Base-by-base conservation (phyloP, 2,113 vertebrate genomes). In the Chamaetylas fuelleborni region DNA sequence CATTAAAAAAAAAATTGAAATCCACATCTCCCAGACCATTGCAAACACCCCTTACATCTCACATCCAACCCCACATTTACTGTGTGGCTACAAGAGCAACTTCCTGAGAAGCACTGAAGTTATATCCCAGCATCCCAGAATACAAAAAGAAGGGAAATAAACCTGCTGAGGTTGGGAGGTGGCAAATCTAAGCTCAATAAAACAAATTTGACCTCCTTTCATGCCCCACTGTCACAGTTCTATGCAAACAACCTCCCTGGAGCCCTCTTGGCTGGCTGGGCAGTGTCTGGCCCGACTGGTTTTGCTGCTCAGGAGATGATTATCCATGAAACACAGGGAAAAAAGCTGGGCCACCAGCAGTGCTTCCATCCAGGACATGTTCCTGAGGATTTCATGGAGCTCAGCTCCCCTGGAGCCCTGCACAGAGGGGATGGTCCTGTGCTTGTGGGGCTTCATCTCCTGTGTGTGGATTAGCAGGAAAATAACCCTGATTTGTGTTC, bases 331-430 rank as follows among this genome's bases (percentile, higher is more conserved):
- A 13, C 5, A 0, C 11, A 12, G 33, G 42, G 1, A 2, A 3
- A 33, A 72, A 72, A 7, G 28, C 42, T 24, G n/a, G 31, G 69
- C 11, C n/a, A 38, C 4, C 2, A 11, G 29, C 17, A 8, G 57
- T 8, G 53, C 56, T 40, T 42, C 8, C 60, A 62, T 69, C 33
- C 33, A 18, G 61, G 53, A 48, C 0, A 0, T 16, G 5, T 14
- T 48, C 47, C 29, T 9, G 70, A 56, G 58, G 20, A 11, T 88
- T 91, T 34, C 29, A 3, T 3, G 26, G 54, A 87, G 81, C 78
- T 20, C 18, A 43, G 0, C 17, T 78, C 16, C 73, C 34, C 36
- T 2, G 0, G 47, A 73, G 19, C 57, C n/a, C 0, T 0, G 36
- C 3, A 5, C 2, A 16, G 14, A 26, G 45, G 38, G 9, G n/a